A percentile compares a stretch with the other conserved stretches of the same genome.
Evolutionary conservation across 2,888 invertebrate genomes (phyloP).

Genomic region (Lysandra coridon): DNA sequence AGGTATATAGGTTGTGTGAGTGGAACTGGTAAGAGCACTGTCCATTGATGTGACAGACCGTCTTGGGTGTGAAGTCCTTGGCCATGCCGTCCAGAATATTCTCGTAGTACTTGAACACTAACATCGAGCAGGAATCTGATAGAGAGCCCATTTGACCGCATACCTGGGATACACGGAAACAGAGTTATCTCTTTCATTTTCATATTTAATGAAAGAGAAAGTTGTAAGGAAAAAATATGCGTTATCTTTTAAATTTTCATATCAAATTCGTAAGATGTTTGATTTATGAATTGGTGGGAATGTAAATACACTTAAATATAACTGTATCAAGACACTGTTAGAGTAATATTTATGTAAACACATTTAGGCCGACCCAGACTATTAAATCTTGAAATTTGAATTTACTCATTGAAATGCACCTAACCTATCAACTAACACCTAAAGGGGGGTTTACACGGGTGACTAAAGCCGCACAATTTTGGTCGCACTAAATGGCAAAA

Average conservation of each 20-base stretch:
- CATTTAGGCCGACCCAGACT: too few species aligned
- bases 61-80: constrained; percentile 81
- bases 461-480: neutral
- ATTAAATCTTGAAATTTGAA: too few species aligned
- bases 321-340: neutral
- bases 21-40: constrained; percentile 86
- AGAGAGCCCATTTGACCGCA: constrained; percentile 87
- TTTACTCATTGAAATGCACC: too few species aligned
- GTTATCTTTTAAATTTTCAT: neutral
- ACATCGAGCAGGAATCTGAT: constrained; percentile 89
- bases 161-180: constrained; percentile 50
- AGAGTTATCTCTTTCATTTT: neutral
- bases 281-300: neutral
- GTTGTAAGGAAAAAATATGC: neutral
- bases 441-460: neutral
- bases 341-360: neutral
- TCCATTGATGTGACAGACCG: constrained; percentile 88
- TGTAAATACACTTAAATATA: too few species aligned
- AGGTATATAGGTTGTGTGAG: constrained; percentile 80
- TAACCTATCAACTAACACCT: too few species aligned
- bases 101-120: constrained; percentile 86
- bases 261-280: neutral
- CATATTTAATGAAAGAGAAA: neutral
- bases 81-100: constrained; percentile 83
- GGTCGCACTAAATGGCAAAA: neutral